A percentile compares a stretch with the other conserved stretches of the same genome.
Evolutionary conservation across 2,888 invertebrate species (phyloP).

Genomic region (Lasioglossum morio): DNA sequence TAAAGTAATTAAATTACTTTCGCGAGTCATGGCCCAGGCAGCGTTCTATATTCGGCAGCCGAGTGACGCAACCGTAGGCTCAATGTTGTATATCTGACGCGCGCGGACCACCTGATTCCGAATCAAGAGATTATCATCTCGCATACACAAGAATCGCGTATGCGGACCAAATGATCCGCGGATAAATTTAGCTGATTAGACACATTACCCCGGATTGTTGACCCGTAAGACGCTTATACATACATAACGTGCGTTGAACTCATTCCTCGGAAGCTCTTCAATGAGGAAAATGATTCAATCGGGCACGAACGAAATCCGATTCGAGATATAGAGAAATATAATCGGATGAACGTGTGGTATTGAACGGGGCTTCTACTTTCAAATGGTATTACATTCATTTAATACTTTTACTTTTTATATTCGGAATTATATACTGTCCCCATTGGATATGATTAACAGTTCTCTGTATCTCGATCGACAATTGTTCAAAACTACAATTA

Average conservation of each 20-base stretch:
- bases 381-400: background rate
- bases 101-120: conserved; percentile 57
- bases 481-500: too few species aligned
- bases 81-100: conserved; percentile 21
- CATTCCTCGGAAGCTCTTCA: conserved; percentile 47
- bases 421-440: background rate
- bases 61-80: conserved; percentile 23
- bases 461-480: too few species aligned
- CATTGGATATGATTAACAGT: background rate
- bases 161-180: conserved; percentile 65
- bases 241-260: conserved; percentile 61
- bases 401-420: background rate
- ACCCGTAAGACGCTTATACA: conserved; percentile 46
- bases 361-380: background rate
- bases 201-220: conserved; percentile 68
- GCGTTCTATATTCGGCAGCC: conserved; percentile 20
- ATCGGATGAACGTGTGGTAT: background rate
- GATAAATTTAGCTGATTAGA: conserved; percentile 71
- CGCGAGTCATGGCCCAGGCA: conserved; percentile 3
- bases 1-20: conserved; percentile 26
- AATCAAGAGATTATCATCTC: conserved; percentile 63
- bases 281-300: conserved; percentile 36
- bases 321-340: background rate
- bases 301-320: background rate
- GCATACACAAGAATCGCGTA: conserved; percentile 51